These are phyloP conservation scores for Phasianus colchicus DNA, from an alignment of 2,113 vertebrate species.

Conservation along the genomic window DNA sequence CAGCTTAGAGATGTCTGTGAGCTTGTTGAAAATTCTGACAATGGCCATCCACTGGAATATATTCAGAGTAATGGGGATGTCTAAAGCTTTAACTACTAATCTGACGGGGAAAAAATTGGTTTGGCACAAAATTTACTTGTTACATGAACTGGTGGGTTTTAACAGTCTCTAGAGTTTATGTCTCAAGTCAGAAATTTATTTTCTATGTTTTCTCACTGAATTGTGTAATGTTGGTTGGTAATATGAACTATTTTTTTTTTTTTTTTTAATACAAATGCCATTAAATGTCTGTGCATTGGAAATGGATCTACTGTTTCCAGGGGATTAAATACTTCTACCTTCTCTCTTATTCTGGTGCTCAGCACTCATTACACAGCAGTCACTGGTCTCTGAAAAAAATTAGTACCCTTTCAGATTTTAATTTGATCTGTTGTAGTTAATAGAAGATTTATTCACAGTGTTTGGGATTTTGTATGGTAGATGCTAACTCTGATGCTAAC, in stretches of 20 bases:
- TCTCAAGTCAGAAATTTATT: neutral
- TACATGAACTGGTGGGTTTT: neutral
- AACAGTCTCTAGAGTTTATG: neutral
- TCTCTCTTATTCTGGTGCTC: neutral
- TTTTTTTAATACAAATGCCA: neutral
- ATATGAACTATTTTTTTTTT: neutral
- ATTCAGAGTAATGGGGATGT: neutral
- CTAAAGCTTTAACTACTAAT: conserved; percentile 34
- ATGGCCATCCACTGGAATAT: neutral
- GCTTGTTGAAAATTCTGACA: neutral
- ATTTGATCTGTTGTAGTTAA: neutral
- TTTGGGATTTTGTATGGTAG: neutral
- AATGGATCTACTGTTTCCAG: neutral
- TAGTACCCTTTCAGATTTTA: neutral
- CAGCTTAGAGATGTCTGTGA: neutral
- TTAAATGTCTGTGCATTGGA: neutral
- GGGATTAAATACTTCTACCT: neutral
- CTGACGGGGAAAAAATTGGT: neutral
- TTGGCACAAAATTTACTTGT: neutral
- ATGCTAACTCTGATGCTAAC: neutral
- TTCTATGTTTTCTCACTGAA: neutral
- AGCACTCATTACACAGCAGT: neutral
- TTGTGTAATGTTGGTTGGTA: neutral
- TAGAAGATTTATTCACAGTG: neutral
- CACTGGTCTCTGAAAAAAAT: neutral